Evolutionary conservation across 1,140 invertebrate species (phyloP).

Genomic region (Manduca sexta): DNA sequence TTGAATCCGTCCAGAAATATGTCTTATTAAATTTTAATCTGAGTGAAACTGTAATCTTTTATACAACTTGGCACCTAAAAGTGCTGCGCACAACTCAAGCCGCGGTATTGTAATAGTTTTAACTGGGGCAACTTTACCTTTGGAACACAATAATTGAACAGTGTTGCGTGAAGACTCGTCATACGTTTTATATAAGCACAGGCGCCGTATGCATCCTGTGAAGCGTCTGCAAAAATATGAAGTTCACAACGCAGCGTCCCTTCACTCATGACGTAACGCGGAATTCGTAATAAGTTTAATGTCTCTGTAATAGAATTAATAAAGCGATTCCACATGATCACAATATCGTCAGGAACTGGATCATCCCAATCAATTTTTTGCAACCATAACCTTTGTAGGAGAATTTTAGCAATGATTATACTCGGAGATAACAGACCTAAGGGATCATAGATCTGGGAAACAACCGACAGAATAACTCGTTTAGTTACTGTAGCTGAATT

Average conservation of each 20-base stretch:
- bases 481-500: constrained; percentile 2
- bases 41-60: no score
- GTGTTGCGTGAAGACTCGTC: background rate
- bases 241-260: background rate
- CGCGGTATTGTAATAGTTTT: no score
- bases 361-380: constrained; percentile 10
- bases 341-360: constrained; percentile 1
- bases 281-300: no score
- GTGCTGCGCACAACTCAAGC: no score
- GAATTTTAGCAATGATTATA: constrained; percentile 3
- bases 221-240: constrained; percentile 5
- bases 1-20: no score
- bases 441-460: no score
- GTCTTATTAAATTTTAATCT: no score
- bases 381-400: constrained; percentile 7
- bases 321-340: background rate
- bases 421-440: background rate
- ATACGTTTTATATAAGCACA: background rate
- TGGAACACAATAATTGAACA: no score
- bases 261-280: background rate
- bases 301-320: no score
- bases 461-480: constrained; percentile 2
- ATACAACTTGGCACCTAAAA: no score
- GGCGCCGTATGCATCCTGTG: constrained; percentile 1
- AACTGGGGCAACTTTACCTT: no score